Evolutionary conservation across 2,888 invertebrate species (phyloP).

Genomic region (Microplitis deprimator): DNA sequence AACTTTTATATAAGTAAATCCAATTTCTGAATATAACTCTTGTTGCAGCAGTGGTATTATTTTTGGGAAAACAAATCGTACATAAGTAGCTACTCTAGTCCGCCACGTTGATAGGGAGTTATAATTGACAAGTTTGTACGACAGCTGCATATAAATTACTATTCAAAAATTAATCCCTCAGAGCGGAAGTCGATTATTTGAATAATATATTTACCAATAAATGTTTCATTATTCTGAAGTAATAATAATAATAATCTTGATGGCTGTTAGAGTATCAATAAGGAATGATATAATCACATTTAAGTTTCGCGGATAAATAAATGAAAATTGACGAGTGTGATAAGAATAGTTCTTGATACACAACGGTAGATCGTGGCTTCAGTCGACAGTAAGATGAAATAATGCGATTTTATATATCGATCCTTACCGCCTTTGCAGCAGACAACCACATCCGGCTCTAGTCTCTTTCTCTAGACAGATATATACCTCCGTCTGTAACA

Average conservation of each 20-base stretch:
- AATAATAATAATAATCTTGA: not conserved
- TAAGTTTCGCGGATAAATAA: conserved; percentile 8
- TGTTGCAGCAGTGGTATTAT: not conserved
- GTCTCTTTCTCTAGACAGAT: conserved; percentile 29
- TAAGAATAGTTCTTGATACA: conserved; percentile 30
- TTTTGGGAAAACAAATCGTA: not conserved
- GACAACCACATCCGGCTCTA: conserved; percentile 29
- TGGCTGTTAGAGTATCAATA: not conserved
- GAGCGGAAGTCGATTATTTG: not conserved
- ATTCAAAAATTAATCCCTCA: not conserved
- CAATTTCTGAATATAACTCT: conserved; percentile 38
- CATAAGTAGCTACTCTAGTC: not conserved
- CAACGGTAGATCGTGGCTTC: not conserved
- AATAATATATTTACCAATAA: not conserved
- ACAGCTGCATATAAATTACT: not conserved
- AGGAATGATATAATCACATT: conserved; percentile 43
- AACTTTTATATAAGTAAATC: conserved; percentile 49
- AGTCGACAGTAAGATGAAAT: conserved; percentile 51
- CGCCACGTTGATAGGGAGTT: not conserved
- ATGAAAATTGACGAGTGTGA: conserved; percentile 37
- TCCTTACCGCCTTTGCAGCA: conserved; percentile 38
- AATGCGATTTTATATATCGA: conserved; percentile 55
- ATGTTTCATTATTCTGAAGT: not conserved
- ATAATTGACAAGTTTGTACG: not conserved
- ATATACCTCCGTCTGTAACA: conserved; percentile 13